phyloP scores from a whole-genome alignment of 2,113 vertebrate genomes.

The Felis catus region F.catus_Fca126_mat1.0 CM031413.1:167413001-167413500 shows the following conservation, averaged over 20 bases:
- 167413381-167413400: too few species aligned
- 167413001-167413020: too few species aligned
- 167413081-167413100: too few species aligned
- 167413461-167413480: background rate
- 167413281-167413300: background rate
- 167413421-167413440: background rate
- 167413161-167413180: background rate
- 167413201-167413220: fast-evolving
- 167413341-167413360: too few species aligned
- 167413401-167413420: too few species aligned
- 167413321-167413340: background rate
- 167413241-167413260: fast-evolving
- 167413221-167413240: fast-evolving
- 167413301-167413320: fast-evolving
- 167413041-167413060: too few species aligned
- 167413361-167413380: too few species aligned
- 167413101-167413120: too few species aligned
- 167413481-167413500: background rate
- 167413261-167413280: background rate
- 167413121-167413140: too few species aligned
- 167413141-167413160: too few species aligned
- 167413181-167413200: fast-evolving
- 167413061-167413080: too few species aligned
- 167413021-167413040: too few species aligned
- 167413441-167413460: background rate